Evolutionary conservation across 2,888 invertebrate genomes (phyloP).

Genomic region (Hermodice carunculata): DNA sequence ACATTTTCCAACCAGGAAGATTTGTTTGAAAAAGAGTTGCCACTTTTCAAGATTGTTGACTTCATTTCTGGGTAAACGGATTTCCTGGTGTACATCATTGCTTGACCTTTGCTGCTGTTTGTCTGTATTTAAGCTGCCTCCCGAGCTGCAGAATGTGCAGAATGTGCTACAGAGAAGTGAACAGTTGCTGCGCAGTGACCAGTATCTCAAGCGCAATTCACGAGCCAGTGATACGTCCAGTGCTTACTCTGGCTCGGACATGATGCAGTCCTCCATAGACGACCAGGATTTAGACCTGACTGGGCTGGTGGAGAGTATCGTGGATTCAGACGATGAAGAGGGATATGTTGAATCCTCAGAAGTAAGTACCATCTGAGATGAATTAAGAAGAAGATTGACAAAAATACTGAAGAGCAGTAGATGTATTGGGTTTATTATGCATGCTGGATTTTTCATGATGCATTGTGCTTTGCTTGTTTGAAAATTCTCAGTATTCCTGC

Average conservation of each 20-base stretch:
- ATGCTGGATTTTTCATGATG: too few relatives aligned
- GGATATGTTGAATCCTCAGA: slow-evolving; percentile 29
- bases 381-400: too few relatives aligned
- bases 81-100: too few relatives aligned
- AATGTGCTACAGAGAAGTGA: slow-evolving; percentile 31
- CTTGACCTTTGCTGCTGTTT: too few relatives aligned
- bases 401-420: too few relatives aligned
- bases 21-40: too few relatives aligned
- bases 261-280: slow-evolving; percentile 81
- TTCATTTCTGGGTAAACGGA: too few relatives aligned
- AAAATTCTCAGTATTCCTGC: too few relatives aligned
- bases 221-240: slow-evolving; percentile 94
- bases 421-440: too few relatives aligned
- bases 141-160: slow-evolving; percentile 34
- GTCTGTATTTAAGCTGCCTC: slow-evolving; percentile 33
- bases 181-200: slow-evolving; percentile 29
- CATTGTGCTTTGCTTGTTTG: too few relatives aligned
- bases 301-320: slow-evolving; percentile 88
- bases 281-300: slow-evolving; percentile 80
- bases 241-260: slow-evolving; percentile 95
- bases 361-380: slow-evolving; percentile 1
- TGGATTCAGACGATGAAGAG: slow-evolving; percentile 44
- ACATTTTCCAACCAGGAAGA: too few relatives aligned
- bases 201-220: slow-evolving; percentile 77
- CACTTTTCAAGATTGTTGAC: too few relatives aligned